Conservation (phyloP, 2,113 vertebrate genomes). For the Rhabdornis inornatus region DNA sequence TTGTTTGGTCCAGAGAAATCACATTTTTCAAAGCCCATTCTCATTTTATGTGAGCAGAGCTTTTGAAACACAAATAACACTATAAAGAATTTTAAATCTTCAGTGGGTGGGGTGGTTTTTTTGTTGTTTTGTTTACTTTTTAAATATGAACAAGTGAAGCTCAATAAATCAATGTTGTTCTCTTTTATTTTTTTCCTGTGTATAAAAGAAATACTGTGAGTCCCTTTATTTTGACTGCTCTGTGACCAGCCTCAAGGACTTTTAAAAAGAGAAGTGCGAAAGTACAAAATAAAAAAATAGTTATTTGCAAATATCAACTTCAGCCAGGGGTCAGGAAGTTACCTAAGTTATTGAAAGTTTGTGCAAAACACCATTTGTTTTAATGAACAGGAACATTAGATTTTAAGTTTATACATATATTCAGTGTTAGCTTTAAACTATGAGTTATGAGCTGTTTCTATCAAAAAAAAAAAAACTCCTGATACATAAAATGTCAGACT, state of each 20-base stretch:
- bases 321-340: background rate
- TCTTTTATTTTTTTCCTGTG: background rate
- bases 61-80: background rate
- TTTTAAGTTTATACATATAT: background rate
- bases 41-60: background rate
- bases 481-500: background rate
- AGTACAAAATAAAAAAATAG: background rate
- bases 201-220: background rate
- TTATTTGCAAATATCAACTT: background rate
- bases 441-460: background rate
- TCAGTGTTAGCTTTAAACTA: background rate
- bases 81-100: background rate
- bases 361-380: background rate
- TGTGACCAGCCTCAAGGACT: background rate
- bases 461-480: background rate
- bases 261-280: background rate
- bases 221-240: background rate
- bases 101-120: rapidly evolving
- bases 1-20: background rate
- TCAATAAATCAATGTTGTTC: background rate
- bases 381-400: background rate
- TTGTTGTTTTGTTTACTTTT: background rate
- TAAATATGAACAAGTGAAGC: background rate
- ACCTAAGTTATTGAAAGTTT: background rate
- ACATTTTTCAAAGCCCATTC: background rate